These are phyloP conservation scores for Hydriomena furcata DNA, from an alignment of 2,888 invertebrate genomes.

Conservation along the genomic window DNA sequence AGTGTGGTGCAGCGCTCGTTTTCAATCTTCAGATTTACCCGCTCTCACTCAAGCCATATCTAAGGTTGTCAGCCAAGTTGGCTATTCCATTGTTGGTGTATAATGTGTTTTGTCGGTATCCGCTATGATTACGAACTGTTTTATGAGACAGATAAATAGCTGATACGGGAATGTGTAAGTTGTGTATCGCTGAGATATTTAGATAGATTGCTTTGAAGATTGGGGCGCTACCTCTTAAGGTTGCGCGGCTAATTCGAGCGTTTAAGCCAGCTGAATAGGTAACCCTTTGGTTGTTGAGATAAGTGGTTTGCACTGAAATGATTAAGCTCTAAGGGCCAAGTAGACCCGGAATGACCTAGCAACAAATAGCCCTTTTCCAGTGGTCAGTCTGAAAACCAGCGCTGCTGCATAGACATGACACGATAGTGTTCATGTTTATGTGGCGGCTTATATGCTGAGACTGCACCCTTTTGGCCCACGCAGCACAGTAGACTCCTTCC, in stretches of 20 bases:
- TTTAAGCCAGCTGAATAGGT: slow-evolving; percentile 10
- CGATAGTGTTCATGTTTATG: too few relatives aligned
- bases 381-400: too few relatives aligned
- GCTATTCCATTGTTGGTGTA: slow-evolving; percentile 79
- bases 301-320: too few relatives aligned
- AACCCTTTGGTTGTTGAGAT: not conserved
- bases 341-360: too few relatives aligned
- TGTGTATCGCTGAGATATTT: slow-evolving; percentile 33
- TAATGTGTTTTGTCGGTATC: slow-evolving; percentile 78
- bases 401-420: too few relatives aligned
- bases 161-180: slow-evolving; percentile 36
- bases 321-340: too few relatives aligned
- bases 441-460: too few relatives aligned
- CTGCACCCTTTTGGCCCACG: too few relatives aligned
- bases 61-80: slow-evolving; percentile 57
- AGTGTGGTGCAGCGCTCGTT: too few relatives aligned
- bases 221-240: slow-evolving; percentile 32
- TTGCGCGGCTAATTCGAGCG: slow-evolving; percentile 8
- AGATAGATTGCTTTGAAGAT: slow-evolving; percentile 31
- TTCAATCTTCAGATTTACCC: too few relatives aligned
- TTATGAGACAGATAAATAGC: slow-evolving; percentile 69
- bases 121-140: slow-evolving; percentile 63
- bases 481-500: too few relatives aligned
- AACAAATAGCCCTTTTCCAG: too few relatives aligned
- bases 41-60: slow-evolving; percentile 42